Percentiles rank a stretch among this genome's conserved stretches.
Evolutionary conservation across 37 sponge, comb jelly and placozoan genomes (phyloP).

Genomic region (Halisarca cf. caerulea): DNA sequence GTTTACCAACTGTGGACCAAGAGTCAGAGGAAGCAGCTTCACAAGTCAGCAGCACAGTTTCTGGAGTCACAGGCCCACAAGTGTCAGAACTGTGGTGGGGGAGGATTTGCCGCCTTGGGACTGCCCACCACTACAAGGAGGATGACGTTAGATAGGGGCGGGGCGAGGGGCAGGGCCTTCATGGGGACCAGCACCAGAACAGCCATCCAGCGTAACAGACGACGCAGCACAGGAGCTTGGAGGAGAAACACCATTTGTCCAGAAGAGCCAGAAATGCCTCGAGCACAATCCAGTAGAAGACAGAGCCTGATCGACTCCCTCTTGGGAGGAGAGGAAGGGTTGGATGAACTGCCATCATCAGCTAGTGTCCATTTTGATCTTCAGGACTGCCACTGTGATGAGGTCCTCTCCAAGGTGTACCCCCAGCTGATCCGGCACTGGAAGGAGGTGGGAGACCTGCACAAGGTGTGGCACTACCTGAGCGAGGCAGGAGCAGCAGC

Average conservation of each 20-base stretch:
- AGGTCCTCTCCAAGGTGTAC: slow-evolving; percentile 78
- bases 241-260: neutral
- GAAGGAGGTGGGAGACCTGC: slow-evolving; percentile 66
- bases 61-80: slow-evolving; percentile 86
- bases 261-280: neutral
- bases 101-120: slow-evolving; percentile 48
- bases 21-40: slow-evolving; percentile 72
- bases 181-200: slow-evolving; percentile 26
- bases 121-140: neutral
- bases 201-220: slow-evolving; percentile 11
- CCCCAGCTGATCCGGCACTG: slow-evolving; percentile 90
- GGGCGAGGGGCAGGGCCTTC: slow-evolving; percentile 23
- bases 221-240: slow-evolving; percentile 1
- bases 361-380: slow-evolving; percentile 27
- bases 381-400: slow-evolving; percentile 77
- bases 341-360: neutral
- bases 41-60: slow-evolving; percentile 75
- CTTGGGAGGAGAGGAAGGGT: neutral
- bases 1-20: slow-evolving; percentile 74
- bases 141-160: neutral
- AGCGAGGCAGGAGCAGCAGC: slow-evolving; percentile 78
- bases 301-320: neutral
- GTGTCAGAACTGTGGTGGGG: slow-evolving; percentile 87
- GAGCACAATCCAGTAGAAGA: neutral
- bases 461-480: slow-evolving; percentile 64